Evolutionary conservation across 2,888 invertebrate species (phyloP).

Genomic region (Sesia apiformis): DNA sequence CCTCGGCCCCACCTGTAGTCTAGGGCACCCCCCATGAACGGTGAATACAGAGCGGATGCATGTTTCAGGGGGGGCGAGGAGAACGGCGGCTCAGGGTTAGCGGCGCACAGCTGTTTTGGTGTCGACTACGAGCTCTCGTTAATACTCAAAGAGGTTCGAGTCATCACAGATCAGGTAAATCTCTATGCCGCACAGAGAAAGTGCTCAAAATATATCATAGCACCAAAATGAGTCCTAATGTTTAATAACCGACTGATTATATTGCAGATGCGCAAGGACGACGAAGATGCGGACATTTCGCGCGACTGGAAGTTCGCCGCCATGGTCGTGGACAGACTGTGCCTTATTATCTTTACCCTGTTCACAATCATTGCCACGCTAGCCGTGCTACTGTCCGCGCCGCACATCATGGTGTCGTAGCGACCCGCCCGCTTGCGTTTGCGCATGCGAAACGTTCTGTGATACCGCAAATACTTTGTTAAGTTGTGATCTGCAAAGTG

Average conservation of each 20-base stretch:
- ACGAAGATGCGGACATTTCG: constrained; percentile 94
- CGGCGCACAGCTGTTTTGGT: constrained; percentile 90
- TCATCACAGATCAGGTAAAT: constrained; percentile 90
- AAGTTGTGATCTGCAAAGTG: constrained; percentile 76
- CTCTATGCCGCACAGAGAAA: neutral
- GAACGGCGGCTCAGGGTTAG: constrained; percentile 83
- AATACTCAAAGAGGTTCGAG: constrained; percentile 95
- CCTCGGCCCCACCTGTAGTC: constrained; percentile 63
- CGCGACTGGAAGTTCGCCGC: constrained; percentile 99
- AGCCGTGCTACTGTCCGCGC: constrained; percentile 97
- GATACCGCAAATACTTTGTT: constrained; percentile 80
- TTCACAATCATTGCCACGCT: constrained; percentile 98
- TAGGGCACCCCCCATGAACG: constrained; percentile 53
- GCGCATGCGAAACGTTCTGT: constrained; percentile 76
- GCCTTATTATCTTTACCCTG: constrained; percentile 99
- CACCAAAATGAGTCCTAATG: no score
- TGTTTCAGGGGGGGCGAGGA: constrained; percentile 71
- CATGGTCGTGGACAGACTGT: constrained; percentile 99
- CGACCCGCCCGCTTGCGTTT: constrained; percentile 67
- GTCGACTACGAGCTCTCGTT: constrained; percentile 95
- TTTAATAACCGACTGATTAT: no score
- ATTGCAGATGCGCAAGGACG: constrained; percentile 92
- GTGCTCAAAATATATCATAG: neutral
- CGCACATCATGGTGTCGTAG: constrained; percentile 95
- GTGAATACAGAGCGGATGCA: constrained; percentile 53